Evolutionary conservation across 2,113 vertebrate genomes (phyloP).

Genomic region (Sarotherodon lohbergeri): DNA sequence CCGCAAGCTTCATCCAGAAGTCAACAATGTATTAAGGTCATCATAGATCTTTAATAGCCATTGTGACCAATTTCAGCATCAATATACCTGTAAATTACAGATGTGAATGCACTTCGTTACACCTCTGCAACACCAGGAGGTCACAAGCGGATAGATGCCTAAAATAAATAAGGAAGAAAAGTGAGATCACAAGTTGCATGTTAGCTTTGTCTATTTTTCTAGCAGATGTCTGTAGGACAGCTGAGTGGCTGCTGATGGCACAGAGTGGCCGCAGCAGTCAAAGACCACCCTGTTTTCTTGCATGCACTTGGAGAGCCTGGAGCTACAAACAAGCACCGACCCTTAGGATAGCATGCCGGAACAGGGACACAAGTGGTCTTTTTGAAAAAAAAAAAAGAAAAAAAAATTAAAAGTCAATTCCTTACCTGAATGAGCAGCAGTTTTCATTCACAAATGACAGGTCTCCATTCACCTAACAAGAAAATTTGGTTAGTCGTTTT

Average conservation of each 20-base stretch:
- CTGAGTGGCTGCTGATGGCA: slow-evolving; percentile 75
- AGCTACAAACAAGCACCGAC: slow-evolving; percentile 42
- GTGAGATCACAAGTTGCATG: neutral
- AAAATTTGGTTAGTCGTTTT: neutral
- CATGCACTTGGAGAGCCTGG: slow-evolving; percentile 77
- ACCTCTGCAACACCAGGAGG: neutral
- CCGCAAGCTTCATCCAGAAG: slow-evolving; percentile 85
- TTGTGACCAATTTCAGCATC: neutral
- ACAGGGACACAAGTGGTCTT: neutral
- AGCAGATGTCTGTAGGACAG: slow-evolving; percentile 70
- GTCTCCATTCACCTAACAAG: neutral
- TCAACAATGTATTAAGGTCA: slow-evolving; percentile 66
- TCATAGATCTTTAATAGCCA: slow-evolving; percentile 63
- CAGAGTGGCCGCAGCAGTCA: slow-evolving; percentile 65
- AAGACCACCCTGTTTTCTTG: slow-evolving; percentile 76
- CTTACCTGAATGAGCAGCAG: neutral
- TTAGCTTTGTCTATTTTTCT: rapidly evolving
- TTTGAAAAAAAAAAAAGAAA: rapidly evolving
- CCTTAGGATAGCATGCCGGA: slow-evolving; percentile 52
- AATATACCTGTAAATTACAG: neutral
- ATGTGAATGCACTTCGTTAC: rapidly evolving
- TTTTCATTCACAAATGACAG: neutral
- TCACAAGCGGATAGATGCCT: neutral
- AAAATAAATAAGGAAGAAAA: rapidly evolving
- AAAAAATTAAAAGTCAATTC: rapidly evolving